Evolutionary conservation across 2,113 vertebrate genomes (phyloP).

Genomic region (Chaetodon auriga): DNA sequence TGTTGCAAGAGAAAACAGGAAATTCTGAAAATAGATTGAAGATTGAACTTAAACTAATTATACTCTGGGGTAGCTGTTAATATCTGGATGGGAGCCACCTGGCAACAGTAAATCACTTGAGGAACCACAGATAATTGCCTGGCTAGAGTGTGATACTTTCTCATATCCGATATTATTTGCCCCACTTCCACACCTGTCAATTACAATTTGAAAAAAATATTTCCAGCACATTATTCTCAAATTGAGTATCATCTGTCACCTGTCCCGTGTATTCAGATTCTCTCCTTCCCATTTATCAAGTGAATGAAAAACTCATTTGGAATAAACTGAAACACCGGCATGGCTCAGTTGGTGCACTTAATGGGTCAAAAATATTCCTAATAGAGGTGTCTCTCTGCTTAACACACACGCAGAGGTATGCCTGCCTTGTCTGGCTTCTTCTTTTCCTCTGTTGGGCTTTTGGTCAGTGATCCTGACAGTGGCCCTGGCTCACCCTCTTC

Average conservation of each 20-base stretch:
- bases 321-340: constrained; percentile 30
- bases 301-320: constrained; percentile 32
- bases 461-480: constrained; percentile 15
- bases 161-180: constrained; percentile 37
- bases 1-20: constrained; percentile 8
- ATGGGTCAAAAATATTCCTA: constrained; percentile 22
- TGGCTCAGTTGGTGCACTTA: constrained; percentile 25
- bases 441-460: constrained; percentile 1
- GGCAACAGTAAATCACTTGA: constrained; percentile 36
- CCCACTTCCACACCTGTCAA: constrained; percentile 51
- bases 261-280: constrained; percentile 23
- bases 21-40: constrained; percentile 1
- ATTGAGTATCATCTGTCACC: constrained; percentile 54
- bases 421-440: neutral
- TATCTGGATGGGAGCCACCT: constrained; percentile 28
- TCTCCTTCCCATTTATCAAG: constrained; percentile 30
- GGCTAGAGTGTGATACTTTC: neutral
- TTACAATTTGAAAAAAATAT: constrained; percentile 55
- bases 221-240: constrained; percentile 47
- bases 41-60: constrained; percentile 23
- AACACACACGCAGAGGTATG: neutral
- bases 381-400: constrained; percentile 1
- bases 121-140: constrained; percentile 37
- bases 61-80: constrained; percentile 21
- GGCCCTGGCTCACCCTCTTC: neutral